A percentile compares a stretch with the other conserved stretches of the same genome.
phyloP scores from a whole-genome alignment of 2,113 vertebrate species.

The Entomyzon cyanotis region DNA sequence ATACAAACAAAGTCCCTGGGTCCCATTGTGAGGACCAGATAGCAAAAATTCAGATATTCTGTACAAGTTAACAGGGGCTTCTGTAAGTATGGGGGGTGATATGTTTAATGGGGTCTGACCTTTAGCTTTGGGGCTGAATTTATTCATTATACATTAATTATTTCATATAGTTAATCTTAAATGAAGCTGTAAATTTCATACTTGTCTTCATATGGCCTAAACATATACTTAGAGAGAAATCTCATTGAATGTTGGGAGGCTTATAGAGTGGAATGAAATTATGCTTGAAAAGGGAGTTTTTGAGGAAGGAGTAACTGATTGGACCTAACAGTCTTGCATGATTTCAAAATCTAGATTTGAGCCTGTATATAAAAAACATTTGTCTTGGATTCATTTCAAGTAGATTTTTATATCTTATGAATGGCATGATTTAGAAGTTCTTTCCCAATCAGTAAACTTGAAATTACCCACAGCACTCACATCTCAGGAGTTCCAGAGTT shows the following conservation, averaged over 20 bases:
- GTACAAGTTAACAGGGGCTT: background rate
- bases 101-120: background rate
- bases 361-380: constrained; percentile 7
- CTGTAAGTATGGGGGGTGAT: background rate
- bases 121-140: background rate
- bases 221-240: background rate
- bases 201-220: background rate
- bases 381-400: constrained; percentile 8
- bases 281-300: background rate
- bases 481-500: constrained; percentile 1
- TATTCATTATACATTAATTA: background rate
- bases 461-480: background rate
- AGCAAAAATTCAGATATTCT: background rate
- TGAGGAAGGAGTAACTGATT: background rate
- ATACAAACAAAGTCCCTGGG: background rate
- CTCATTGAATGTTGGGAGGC: background rate
- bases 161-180: background rate
- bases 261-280: background rate
- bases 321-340: background rate
- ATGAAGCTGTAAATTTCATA: background rate
- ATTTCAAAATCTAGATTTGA: constrained; percentile 39
- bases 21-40: background rate
- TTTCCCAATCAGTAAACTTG: constrained; percentile 5
- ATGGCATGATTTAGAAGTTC: constrained; percentile 21
- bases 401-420: constrained; percentile 29